Evolutionary conservation across 2,797 vertebrate genomes (phyloP).

Genomic region (Dendrocincla fuliginosa): DNA sequence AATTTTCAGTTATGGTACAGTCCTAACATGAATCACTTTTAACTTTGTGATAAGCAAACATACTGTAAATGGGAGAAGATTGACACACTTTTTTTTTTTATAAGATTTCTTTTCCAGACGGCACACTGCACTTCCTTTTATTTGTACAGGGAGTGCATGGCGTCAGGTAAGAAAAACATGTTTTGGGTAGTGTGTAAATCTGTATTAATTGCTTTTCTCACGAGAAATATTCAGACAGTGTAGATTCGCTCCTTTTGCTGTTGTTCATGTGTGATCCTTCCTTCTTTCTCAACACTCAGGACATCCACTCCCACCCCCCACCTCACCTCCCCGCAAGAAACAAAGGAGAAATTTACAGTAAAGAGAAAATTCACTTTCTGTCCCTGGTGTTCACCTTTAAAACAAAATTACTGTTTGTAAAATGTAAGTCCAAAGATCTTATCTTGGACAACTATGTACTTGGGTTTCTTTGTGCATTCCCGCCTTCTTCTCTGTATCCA

Average conservation of each 20-base stretch:
- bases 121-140: not conserved
- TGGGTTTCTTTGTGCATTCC: not conserved
- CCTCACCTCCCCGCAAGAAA: accelerated
- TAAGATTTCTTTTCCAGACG: not conserved
- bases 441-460: not conserved
- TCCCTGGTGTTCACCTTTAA: not conserved
- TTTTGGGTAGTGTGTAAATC: not conserved
- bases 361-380: not conserved
- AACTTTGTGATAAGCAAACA: not conserved
- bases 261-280: not conserved
- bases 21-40: not conserved
- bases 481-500: not conserved
- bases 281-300: not conserved
- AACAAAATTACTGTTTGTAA: not conserved
- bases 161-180: not conserved
- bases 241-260: not conserved
- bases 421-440: not conserved
- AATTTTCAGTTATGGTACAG: not conserved
- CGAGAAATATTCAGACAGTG: not conserved
- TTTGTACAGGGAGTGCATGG: not conserved
- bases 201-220: not conserved
- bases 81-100: not conserved
- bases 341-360: not conserved
- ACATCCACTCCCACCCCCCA: not conserved
- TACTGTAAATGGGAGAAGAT: not conserved